Percentiles rank a stretch among this genome's conserved stretches.
phyloP scores from a whole-genome alignment of 2,797 vertebrate species.

The Coregonus ussuriensis region DNA sequence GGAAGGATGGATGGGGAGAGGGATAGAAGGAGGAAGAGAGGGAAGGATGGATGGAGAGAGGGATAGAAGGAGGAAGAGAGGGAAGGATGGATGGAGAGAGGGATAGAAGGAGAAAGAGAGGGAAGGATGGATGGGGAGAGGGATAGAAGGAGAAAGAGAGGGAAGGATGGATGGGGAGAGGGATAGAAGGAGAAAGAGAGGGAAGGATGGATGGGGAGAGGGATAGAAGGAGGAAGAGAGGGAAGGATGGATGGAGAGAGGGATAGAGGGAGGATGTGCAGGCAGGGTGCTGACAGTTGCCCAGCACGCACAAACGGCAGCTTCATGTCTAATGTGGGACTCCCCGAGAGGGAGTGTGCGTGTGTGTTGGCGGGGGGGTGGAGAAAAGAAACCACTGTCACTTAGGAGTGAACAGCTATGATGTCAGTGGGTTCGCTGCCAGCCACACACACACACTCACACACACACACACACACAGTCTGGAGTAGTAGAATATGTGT shows the following conservation, averaged over 20 bases:
- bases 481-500: constrained; percentile 24
- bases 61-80: too few species aligned
- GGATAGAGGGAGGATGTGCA: neutral
- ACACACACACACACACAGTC: constrained; percentile 24
- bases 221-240: neutral
- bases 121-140: too few species aligned
- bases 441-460: constrained; percentile 18
- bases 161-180: too few species aligned
- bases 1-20: neutral
- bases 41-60: neutral
- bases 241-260: neutral
- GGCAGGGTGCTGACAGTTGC: constrained; percentile 56
- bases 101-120: too few species aligned
- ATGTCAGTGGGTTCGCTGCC: constrained; percentile 56
- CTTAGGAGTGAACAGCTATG: constrained; percentile 45
- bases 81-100: too few species aligned
- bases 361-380: constrained; percentile 4
- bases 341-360: constrained; percentile 9
- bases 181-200: too few species aligned
- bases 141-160: too few species aligned
- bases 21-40: neutral
- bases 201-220: neutral
- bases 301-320: constrained; percentile 51
- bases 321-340: constrained; percentile 41
- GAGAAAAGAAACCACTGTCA: constrained; percentile 53